Evolutionary conservation across 2,113 vertebrate genomes (phyloP), one percentile per base, ranked within the genome.

Genomic region (Neoarius graeffei): DNA sequence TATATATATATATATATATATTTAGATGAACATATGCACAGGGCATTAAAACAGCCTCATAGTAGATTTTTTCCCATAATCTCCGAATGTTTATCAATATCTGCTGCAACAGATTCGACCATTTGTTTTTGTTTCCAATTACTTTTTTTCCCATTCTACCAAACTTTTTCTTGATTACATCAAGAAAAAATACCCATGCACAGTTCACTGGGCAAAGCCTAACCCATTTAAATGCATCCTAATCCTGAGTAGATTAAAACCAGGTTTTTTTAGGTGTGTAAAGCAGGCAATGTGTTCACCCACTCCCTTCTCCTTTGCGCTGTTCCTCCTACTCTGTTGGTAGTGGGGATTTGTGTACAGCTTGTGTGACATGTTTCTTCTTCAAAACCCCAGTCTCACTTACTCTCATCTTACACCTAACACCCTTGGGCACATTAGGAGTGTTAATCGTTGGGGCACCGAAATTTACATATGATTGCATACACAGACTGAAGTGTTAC

Each of bases 201-300:
- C 83, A 80, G 23, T 60, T 14, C 27, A 64, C 52, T 69, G 20
- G 27, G 35, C 56, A 60, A 84, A 74, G 84, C 30, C 89, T 87
- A 85, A 85, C 85, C 86, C 77, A 84, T 88, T 81, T 62, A 67
- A 83, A 87, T 90, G 81, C 71, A 84, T 93, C 79, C 90, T 88
- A 89, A 90, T 89, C 85, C 87, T 62, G 83, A 91, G 89, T 88
- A 89, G 85, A 91, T 92, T 92, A 91, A 92, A 90, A 90, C 81
- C 88, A 86, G 86, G 87, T 91, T 90, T 90, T 90, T 88, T 91
- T 62, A 85, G 84, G 19, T 56, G 52, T 87, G 84, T 89, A 90
- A 88, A 89, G 77, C 81, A 81, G 50, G 60, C 69, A 48, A 83
- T 35, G 77, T 69, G 84, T 85, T 66, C 77, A 66, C 85, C 80